Percentiles rank a stretch among this genome's conserved stretches.
phyloP scores from a whole-genome alignment of 2,113 vertebrate species.

The Tetrax tetrax region DNA sequence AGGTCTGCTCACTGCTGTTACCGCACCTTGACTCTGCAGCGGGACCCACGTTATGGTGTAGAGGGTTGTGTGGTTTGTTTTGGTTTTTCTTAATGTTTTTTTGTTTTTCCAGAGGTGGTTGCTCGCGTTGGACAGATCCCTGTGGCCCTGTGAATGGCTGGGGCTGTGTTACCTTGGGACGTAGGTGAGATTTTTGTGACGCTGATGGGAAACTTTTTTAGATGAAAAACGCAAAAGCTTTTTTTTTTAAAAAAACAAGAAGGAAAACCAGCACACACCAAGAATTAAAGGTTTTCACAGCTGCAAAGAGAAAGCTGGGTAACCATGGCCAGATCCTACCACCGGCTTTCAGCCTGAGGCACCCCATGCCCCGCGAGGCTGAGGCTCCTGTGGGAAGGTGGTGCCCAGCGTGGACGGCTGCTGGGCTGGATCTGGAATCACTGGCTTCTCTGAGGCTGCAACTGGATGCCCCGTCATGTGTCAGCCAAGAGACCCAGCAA shows the following conservation, averaged over 20 bases:
- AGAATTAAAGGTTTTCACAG: neutral
- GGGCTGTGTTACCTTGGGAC: neutral
- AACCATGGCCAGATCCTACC: fast-evolving
- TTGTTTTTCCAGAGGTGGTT: neutral
- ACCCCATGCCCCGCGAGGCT: neutral
- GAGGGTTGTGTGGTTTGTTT: too few species aligned
- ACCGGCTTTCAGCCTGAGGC: neutral
- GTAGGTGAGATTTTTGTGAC: too few species aligned
- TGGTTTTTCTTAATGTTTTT: too few species aligned
- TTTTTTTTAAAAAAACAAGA: neutral
- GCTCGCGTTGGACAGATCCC: neutral
- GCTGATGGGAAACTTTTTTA: neutral
- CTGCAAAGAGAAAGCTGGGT: neutral
- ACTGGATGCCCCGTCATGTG: neutral
- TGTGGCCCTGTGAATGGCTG: too few species aligned
- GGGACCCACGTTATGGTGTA: too few species aligned
- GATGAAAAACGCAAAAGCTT: too few species aligned
- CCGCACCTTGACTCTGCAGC: too few species aligned
- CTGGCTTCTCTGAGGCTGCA: too few species aligned
- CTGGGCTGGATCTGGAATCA: neutral
- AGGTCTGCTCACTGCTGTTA: too few species aligned
- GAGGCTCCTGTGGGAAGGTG: neutral
- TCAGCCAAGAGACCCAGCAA: neutral
- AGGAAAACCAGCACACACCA: too few species aligned
- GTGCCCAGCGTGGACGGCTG: too few species aligned